A percentile compares a stretch with the other conserved stretches of the same genome.
Conservation (phyloP, 2,888 invertebrate species). For the Phanerotoma sp. region DNA sequence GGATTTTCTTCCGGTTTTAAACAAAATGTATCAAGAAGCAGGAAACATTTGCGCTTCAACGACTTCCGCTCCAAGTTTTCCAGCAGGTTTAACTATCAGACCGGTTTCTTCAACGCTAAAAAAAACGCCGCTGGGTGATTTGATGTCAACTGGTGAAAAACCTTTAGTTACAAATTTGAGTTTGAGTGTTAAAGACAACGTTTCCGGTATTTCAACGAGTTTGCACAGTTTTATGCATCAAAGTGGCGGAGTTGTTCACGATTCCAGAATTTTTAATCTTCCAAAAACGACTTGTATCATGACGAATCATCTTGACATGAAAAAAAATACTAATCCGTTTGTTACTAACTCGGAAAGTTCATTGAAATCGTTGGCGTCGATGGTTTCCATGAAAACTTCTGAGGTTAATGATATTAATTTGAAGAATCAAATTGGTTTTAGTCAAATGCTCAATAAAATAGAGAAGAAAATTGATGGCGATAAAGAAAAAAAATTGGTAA, state of each 20-base stretch:
- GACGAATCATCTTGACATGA: neutral
- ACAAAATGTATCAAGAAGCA: constrained; percentile 51
- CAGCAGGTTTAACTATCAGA: constrained; percentile 33
- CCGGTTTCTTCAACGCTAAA: constrained; percentile 51
- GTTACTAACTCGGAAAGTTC: neutral
- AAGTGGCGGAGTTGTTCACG: neutral
- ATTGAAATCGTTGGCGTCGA: neutral
- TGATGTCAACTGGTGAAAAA: constrained; percentile 35
- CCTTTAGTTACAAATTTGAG: constrained; percentile 19
- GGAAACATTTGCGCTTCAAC: constrained; percentile 49
- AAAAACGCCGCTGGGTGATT: constrained; percentile 49
- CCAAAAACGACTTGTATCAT: neutral
- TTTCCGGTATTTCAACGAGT: constrained; percentile 14
- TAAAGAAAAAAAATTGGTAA: neutral
- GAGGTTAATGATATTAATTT: too few relatives aligned
- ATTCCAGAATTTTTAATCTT: neutral
- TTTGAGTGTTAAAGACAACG: constrained; percentile 35
- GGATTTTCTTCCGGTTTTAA: constrained; percentile 52
- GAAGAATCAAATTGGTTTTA: neutral
- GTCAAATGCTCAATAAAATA: neutral
- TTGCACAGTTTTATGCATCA: neutral
- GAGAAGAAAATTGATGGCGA: neutral
- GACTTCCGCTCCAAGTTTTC: constrained; percentile 30
- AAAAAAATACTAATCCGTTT: neutral
- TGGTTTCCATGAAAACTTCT: neutral